Percentiles rank a stretch among this genome's conserved stretches.
Conservation (phyloP, 2,113 vertebrate species). For the Phocoena phocoena region DNA sequence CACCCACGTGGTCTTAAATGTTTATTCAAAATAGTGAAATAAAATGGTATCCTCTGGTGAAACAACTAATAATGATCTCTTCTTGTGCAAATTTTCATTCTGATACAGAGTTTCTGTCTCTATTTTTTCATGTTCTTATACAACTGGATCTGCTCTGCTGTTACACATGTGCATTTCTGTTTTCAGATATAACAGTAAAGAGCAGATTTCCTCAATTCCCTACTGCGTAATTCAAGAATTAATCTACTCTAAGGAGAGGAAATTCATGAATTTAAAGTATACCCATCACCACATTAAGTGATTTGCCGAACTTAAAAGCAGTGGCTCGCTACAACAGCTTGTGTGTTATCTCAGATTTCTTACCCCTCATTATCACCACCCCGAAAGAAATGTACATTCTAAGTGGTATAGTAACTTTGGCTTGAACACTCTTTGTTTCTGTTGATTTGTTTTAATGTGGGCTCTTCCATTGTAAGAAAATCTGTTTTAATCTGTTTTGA, state of each 20-base stretch:
- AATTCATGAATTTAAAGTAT: constrained; percentile 14
- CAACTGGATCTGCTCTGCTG: neutral
- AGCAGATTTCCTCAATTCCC: constrained; percentile 4
- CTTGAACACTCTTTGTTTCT: neutral
- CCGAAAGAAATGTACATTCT: neutral
- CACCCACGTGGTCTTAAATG: neutral
- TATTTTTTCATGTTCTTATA: neutral
- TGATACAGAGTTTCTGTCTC: neutral
- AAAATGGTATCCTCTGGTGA: neutral
- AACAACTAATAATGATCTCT: neutral
- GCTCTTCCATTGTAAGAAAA: neutral
- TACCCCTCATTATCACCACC: neutral
- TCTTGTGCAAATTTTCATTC: neutral
- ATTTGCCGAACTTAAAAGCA: neutral
- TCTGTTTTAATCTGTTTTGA: neutral
- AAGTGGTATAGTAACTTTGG: neutral
- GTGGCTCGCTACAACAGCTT: neutral
- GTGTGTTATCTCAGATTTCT: neutral
- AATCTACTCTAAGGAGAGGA: neutral
- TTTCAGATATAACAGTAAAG: neutral
- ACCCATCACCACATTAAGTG: neutral
- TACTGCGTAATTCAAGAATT: neutral
- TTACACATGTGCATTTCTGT: neutral
- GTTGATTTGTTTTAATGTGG: neutral
- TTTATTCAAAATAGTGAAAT: neutral